Conservation (phyloP, 2,888 invertebrate species). For the Mimas tiliae region DNA sequence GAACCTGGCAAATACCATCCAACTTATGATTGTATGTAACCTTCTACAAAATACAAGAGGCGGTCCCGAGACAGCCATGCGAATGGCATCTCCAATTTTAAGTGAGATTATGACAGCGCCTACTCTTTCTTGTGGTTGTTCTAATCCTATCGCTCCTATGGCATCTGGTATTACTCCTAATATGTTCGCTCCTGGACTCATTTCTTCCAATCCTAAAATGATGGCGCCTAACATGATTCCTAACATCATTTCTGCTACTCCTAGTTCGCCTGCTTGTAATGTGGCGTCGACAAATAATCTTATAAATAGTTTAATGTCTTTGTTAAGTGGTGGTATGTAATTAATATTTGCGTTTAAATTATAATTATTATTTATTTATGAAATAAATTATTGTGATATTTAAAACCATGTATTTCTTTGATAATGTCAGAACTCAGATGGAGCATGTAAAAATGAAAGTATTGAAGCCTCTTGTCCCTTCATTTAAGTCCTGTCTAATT, state of each 20-base stretch:
- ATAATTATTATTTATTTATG: slow-evolving; percentile 30
- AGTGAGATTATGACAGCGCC: slow-evolving; percentile 55
- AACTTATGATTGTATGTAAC: slow-evolving; percentile 67
- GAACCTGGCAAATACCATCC: slow-evolving; percentile 66
- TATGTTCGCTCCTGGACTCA: slow-evolving; percentile 29
- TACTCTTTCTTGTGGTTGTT: slow-evolving; percentile 49
- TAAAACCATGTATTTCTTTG: neutral
- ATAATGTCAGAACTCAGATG: neutral
- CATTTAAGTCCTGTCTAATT: neutral
- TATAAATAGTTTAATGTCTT: slow-evolving; percentile 32
- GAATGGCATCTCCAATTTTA: slow-evolving; percentile 56
- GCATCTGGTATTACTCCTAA: slow-evolving; percentile 35
- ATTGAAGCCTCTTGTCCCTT: neutral
- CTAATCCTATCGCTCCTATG: slow-evolving; percentile 48
- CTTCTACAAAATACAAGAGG: slow-evolving; percentile 58
- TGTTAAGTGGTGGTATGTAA: slow-evolving; percentile 32
- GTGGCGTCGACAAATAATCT: slow-evolving; percentile 20
- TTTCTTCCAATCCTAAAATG: slow-evolving; percentile 37
- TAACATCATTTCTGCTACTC: slow-evolving; percentile 2
- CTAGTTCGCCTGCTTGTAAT: slow-evolving; percentile 27
- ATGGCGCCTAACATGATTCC: slow-evolving; percentile 32
- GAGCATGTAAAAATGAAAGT: neutral
- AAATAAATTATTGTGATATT: slow-evolving; percentile 17
- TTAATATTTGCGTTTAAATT: slow-evolving; percentile 27
- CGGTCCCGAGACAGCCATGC: slow-evolving; percentile 51